phyloP scores from a whole-genome alignment of 2,797 vertebrate species.

The Bradypus variegatus region DNA sequence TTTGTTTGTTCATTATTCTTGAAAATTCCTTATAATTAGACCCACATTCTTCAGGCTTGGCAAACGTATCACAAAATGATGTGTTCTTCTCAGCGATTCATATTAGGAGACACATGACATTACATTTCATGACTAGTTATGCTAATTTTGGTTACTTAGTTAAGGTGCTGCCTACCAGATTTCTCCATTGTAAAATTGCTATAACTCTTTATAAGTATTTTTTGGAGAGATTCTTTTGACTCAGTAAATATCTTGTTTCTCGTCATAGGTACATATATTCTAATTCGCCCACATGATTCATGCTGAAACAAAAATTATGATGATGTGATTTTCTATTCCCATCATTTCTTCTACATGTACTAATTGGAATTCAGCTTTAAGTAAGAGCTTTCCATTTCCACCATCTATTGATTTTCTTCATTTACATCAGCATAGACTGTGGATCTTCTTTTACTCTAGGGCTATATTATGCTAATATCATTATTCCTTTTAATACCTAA shows the following conservation, averaged over 20 bases:
- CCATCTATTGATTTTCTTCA: not conserved
- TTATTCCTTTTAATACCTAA: not conserved
- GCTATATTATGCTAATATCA: too few species aligned
- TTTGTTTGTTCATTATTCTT: not conserved
- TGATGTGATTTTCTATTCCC: not conserved
- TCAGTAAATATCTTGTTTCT: not conserved
- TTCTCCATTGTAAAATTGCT: not conserved
- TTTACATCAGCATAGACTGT: not conserved
- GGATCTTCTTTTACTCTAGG: not conserved
- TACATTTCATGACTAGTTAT: too few species aligned
- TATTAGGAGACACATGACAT: too few species aligned
- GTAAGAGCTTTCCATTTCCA: too few species aligned
- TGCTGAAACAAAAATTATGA: not conserved
- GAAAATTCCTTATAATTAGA: not conserved
- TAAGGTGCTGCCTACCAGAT: not conserved
- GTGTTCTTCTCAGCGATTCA: too few species aligned
- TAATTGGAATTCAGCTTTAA: too few species aligned
- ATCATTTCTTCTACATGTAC: too few species aligned
- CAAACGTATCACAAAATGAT: too few species aligned
- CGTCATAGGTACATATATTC: not conserved
- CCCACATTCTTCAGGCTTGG: not conserved
- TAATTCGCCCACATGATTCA: not conserved
- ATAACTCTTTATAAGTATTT: not conserved
- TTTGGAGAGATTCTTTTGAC: not conserved
- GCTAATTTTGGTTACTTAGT: not conserved